A percentile compares a stretch with the other conserved stretches of the same genome.
Evolutionary conservation across 2,113 vertebrate species (phyloP).

Genomic region (Microcebus ravelobensis): DNA sequence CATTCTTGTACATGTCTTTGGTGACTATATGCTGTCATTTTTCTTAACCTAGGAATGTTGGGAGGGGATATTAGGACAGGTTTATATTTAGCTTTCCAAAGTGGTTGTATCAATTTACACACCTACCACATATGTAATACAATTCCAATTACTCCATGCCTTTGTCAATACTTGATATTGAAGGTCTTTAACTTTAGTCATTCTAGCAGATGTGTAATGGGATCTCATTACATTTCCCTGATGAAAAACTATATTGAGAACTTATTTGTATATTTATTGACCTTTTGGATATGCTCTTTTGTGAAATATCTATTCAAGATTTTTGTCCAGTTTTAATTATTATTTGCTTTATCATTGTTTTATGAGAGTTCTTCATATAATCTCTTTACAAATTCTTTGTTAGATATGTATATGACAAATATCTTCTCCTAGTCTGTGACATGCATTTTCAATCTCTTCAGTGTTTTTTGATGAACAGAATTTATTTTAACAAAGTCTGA

Average conservation of each 20-base stretch:
- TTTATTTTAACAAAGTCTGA: background rate
- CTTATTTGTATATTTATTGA: background rate
- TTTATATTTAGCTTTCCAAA: background rate
- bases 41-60: background rate
- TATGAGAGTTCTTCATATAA: background rate
- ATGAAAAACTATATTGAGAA: background rate
- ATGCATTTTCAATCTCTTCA: background rate
- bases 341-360: background rate
- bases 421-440: background rate
- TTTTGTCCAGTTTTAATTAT: background rate
- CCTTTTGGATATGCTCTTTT: background rate
- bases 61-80: background rate
- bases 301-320: background rate
- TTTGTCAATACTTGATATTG: background rate
- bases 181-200: background rate
- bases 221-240: constrained; percentile 5
- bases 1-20: background rate
- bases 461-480: background rate
- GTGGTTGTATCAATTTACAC: background rate
- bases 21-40: background rate
- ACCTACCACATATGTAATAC: background rate
- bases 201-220: background rate
- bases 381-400: background rate
- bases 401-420: background rate
- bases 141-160: background rate